Base-by-base conservation (phyloP, 2,797 vertebrate species). In the Ispidina picta region DNA sequence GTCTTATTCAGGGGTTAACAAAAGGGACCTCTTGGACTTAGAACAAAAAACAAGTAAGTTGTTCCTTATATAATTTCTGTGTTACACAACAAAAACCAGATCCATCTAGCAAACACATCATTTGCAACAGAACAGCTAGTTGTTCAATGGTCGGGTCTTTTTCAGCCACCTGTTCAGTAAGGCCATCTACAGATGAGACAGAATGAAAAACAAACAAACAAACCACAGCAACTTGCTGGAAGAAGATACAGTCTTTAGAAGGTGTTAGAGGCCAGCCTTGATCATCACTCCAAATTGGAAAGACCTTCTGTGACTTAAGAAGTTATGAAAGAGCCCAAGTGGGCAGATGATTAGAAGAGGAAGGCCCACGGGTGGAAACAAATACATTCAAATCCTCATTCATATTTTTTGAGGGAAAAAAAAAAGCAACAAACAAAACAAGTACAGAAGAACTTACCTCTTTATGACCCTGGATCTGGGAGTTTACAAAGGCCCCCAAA, bases 381-480 rank as follows among this genome's bases (percentile, higher is more conserved):
- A 74, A 81, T 11, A 19, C 13, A 71, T 39, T 52, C 15, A 48
- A 78, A 52, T 56, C 43, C 62, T 31, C 23, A 37, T 43, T 93
- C 1, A 0, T 25, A 22, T 58, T 69, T 69, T 58, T 23, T 6
- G 37, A 43, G 43, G 31, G 54, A 78, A 70, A 84, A 7, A 78
- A 80, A 6, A 43, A 58, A 4, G 43, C 4, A 28, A 39, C 37
- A 39, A 39, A 39, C 37, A 39, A 39, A 39, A 39, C 37, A 39
- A 39, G 26, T 25, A 8, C 58, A 80, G 15, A 44, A 59, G 9
- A 39, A 58, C 97, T 98, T 93, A 99, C 99, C 98, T 99, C 99
- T 96, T 97, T 97, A 97, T 99, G 99, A 75, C 99, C 99, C 97
- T 99, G 99, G 95, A 99, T 98, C 97, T 99, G 99, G 10, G 99